phyloP scores from a whole-genome alignment of 2,888 invertebrate species.

The Eurytoma adleriae region DNA sequence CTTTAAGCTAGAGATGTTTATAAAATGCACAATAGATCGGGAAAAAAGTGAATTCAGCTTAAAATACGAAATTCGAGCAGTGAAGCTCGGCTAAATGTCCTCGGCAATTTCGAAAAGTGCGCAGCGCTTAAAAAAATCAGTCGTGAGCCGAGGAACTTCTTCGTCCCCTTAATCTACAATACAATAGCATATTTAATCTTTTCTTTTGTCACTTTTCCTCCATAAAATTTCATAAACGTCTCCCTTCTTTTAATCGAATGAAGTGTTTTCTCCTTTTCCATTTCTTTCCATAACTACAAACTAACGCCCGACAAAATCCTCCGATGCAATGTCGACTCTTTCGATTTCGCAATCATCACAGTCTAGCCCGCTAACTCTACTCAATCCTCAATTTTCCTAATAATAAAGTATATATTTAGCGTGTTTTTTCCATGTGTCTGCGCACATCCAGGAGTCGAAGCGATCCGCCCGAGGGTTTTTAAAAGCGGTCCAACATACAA shows the following conservation, averaged over 20 bases:
- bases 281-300: slow-evolving; percentile 45
- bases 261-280: slow-evolving; percentile 48
- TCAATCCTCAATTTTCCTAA: slow-evolving; percentile 52
- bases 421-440: slow-evolving; percentile 35
- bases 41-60: too few relatives aligned
- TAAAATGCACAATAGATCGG: too few relatives aligned
- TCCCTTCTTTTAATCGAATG: slow-evolving; percentile 37
- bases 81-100: too few relatives aligned
- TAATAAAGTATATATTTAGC: slow-evolving; percentile 51
- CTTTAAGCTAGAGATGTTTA: too few relatives aligned
- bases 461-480: too few relatives aligned
- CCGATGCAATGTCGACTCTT: slow-evolving; percentile 52
- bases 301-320: slow-evolving; percentile 53
- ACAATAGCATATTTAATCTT: slow-evolving; percentile 53
- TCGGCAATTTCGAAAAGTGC: slow-evolving; percentile 9
- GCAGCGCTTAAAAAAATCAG: slow-evolving; percentile 32
- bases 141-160: slow-evolving; percentile 41
- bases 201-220: slow-evolving; percentile 38
- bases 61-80: too few relatives aligned
- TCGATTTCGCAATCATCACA: slow-evolving; percentile 55
- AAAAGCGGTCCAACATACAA: too few relatives aligned
- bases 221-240: slow-evolving; percentile 50
- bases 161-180: slow-evolving; percentile 50
- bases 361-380: slow-evolving; percentile 59
- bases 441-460: background rate